Evolutionary conservation across 2,797 vertebrate genomes (phyloP).

Genomic region (Hypotaenidia philippensis): DNA sequence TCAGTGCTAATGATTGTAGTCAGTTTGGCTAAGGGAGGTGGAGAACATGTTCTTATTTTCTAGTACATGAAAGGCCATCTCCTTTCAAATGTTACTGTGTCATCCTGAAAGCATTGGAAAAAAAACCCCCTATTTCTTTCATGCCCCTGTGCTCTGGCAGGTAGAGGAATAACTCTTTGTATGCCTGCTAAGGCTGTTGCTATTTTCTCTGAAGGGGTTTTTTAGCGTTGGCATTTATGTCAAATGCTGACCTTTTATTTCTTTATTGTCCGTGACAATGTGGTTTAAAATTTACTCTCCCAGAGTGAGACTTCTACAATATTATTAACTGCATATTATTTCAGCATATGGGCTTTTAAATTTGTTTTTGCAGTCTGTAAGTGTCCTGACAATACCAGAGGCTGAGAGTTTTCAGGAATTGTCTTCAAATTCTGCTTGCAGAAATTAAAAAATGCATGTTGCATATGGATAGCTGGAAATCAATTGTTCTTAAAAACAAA

Average conservation of each 20-base stretch:
- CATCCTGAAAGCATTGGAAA: background rate
- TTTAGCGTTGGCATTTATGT: background rate
- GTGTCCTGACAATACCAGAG: background rate
- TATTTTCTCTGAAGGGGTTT: background rate
- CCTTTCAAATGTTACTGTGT: background rate
- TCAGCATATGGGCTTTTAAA: background rate
- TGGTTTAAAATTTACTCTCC: background rate
- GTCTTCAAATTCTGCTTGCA: background rate
- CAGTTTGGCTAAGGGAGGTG: background rate
- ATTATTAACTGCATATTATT: background rate
- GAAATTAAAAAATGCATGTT: background rate
- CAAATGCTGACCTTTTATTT: background rate
- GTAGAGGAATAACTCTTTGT: background rate
- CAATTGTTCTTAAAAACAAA: background rate
- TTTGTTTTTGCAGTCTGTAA: background rate
- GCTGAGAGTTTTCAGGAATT: background rate
- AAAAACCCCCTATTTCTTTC: fast-evolving
- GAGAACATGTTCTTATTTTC: background rate
- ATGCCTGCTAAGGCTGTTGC: background rate
- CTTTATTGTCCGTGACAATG: background rate
- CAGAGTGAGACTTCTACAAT: background rate
- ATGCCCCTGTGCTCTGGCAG: background rate
- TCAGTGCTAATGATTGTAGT: background rate
- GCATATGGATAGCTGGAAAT: background rate
- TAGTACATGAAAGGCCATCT: background rate